These are phyloP conservation scores for Sebastes melanostomus DNA, from an alignment of 2,797 vertebrate genomes.

Conservation along the genomic window DNA sequence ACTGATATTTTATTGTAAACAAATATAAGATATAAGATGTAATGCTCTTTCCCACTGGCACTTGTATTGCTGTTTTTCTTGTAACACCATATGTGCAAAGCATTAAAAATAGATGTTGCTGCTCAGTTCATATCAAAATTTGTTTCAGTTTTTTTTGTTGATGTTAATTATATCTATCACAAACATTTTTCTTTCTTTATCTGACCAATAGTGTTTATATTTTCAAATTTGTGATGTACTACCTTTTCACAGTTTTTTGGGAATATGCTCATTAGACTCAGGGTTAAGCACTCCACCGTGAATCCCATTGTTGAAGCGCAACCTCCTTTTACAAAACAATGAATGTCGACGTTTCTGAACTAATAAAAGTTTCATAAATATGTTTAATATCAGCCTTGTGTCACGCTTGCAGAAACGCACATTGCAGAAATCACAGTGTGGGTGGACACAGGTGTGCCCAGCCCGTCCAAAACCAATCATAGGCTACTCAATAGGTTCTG, in stretches of 20 bases:
- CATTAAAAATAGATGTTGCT: background rate
- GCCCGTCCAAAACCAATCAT: background rate
- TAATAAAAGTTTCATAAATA: background rate
- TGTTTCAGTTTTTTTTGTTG: background rate
- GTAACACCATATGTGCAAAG: background rate
- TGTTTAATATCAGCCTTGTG: background rate
- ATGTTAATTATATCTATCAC: background rate
- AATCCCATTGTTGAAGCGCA: no score
- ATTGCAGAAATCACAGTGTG: background rate
- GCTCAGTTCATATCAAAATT: background rate
- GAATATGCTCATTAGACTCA: background rate
- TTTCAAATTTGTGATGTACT: background rate
- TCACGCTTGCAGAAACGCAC: background rate
- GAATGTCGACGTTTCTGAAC: background rate
- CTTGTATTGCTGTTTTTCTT: background rate
- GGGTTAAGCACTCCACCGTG: no score
- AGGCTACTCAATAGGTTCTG: background rate
- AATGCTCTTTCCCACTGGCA: background rate
- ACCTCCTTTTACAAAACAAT: no score
- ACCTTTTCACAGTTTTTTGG: background rate
- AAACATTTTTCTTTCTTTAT: background rate
- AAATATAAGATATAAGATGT: background rate
- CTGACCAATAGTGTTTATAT: background rate
- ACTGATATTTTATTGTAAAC: background rate
- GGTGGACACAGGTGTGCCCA: background rate